Evolutionary conservation across 2,113 vertebrate genomes (phyloP).

Genomic region (Apodemus speciosus): DNA sequence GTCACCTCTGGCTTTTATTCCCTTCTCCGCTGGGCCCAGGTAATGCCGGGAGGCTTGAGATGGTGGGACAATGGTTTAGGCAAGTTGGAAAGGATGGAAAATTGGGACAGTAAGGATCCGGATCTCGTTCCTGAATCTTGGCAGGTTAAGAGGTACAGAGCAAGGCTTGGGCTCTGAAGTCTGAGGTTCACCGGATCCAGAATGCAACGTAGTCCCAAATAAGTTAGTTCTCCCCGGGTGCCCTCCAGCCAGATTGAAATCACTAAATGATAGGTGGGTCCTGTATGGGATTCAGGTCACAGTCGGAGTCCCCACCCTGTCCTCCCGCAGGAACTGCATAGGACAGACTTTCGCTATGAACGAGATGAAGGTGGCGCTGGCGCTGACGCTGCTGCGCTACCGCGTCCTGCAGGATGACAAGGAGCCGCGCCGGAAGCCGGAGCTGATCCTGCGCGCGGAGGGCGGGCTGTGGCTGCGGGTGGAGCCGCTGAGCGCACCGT

Average conservation of each 20-base stretch:
- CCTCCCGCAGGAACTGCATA: constrained; percentile 37
- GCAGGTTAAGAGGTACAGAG: not conserved
- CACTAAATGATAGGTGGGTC: constrained; percentile 78
- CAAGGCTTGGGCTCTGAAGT: not conserved
- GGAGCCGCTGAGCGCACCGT: constrained; percentile 77
- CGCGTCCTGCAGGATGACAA: constrained; percentile 79
- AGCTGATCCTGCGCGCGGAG: constrained; percentile 88
- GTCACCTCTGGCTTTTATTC: constrained; percentile 82
- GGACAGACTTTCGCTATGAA: constrained; percentile 33
- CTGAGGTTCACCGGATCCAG: not conserved
- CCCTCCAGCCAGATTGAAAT: not conserved
- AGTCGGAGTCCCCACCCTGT: not conserved
- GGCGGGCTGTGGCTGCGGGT: constrained; percentile 88
- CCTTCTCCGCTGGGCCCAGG: constrained; percentile 94
- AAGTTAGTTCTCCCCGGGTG: not conserved
- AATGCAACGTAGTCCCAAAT: not conserved
- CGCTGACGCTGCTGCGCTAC: constrained; percentile 83
- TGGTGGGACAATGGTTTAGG: not conserved
- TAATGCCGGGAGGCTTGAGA: constrained; percentile 64
- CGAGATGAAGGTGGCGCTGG: constrained; percentile 45
- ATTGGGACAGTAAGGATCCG: not conserved
- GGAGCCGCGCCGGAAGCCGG: constrained; percentile 13
- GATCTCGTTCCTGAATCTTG: not conserved
- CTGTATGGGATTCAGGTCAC: not conserved
- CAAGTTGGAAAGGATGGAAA: not conserved